Evolutionary conservation across 2,113 vertebrate species (phyloP).

Genomic region (Chionis minor): DNA sequence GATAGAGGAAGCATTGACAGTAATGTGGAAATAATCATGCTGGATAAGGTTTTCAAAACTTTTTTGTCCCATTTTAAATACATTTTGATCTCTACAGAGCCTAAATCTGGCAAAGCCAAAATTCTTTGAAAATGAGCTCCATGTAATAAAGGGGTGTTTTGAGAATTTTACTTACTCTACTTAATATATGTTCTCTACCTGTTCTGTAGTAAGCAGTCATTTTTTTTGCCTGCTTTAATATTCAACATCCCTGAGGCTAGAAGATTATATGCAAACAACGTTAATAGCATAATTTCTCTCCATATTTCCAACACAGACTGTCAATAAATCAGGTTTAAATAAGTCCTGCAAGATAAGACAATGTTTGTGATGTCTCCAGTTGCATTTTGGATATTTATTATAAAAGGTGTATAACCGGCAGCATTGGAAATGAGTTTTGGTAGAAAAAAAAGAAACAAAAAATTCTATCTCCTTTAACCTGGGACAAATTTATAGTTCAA

Average conservation of each 20-base stretch:
- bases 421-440: background rate
- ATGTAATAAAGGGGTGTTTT: background rate
- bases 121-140: background rate
- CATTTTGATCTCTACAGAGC: background rate
- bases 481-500: background rate
- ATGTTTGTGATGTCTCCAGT: background rate
- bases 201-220: background rate
- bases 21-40: background rate
- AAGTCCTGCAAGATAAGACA: constrained; percentile 13
- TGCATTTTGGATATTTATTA: constrained; percentile 4
- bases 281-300: constrained; percentile 30
- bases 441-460: background rate
- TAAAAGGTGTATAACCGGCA: background rate
- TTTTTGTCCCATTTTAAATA: background rate
- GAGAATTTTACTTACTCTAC: background rate
- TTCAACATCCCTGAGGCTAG: background rate
- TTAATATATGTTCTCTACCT: background rate
- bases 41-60: background rate
- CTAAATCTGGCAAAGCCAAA: background rate
- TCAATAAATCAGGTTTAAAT: constrained; percentile 40
- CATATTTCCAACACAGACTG: background rate
- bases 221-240: background rate
- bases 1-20: background rate
- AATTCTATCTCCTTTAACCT: background rate
- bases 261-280: constrained; percentile 21